phyloP scores from a whole-genome alignment of 1,140 invertebrate genomes.

The Phymorhynchus buccinoides region DNA sequence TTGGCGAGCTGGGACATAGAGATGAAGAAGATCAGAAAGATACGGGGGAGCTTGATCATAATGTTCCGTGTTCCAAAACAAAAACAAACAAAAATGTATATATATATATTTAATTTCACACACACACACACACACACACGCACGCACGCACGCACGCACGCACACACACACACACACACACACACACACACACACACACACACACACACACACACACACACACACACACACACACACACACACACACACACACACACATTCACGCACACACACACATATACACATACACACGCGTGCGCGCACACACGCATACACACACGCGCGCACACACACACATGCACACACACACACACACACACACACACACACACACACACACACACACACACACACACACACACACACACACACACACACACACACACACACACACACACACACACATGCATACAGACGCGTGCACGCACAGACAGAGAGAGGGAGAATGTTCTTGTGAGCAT shows the following conservation, averaged over 20 bases:
- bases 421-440: slow-evolving; percentile 17
- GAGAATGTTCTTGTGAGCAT: no score
- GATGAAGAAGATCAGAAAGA: no score
- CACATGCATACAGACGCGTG: not conserved
- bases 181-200: not conserved
- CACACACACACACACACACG: slow-evolving; percentile 15
- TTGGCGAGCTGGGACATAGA: no score
- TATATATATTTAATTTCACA: no score
- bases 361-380: not conserved
- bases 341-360: no score
- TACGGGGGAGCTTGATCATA: no score
- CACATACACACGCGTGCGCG: not conserved
- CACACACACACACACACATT: not conserved
- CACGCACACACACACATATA: not conserved
- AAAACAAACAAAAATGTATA: no score
- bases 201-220: not conserved
- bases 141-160: no score
- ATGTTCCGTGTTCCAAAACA: no score
- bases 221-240: slow-evolving; percentile 21
- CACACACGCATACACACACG: no score
- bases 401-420: not conserved
- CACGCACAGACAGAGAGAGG: no score
- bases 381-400: not conserved
- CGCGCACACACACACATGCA: no score
- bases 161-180: not conserved